These are phyloP conservation scores for Pinna nobilis DNA, from an alignment of 1,140 invertebrate species.

Conservation along the genomic window DNA sequence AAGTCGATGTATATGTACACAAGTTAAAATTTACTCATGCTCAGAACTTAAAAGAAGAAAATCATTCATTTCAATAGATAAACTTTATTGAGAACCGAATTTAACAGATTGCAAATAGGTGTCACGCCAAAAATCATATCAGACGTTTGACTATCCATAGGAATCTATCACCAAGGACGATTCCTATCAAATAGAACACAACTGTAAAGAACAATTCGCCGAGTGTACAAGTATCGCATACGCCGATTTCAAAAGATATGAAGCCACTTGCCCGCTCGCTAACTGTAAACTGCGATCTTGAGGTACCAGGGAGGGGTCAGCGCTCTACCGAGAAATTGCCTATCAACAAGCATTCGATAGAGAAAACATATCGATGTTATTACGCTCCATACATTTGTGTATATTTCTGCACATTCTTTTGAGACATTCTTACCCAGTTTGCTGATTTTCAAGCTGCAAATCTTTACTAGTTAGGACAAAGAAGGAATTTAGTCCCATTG, in stretches of 20 bases:
- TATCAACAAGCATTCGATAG: neutral
- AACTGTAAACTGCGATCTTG: constrained; percentile 36
- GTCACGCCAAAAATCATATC: neutral
- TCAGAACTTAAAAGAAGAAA: neutral
- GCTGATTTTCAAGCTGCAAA: constrained; percentile 11
- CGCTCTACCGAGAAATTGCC: constrained; percentile 17
- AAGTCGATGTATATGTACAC: too few species aligned
- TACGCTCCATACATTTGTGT: neutral
- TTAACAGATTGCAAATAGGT: neutral
- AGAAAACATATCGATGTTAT: neutral
- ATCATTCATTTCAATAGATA: neutral
- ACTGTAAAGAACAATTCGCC: neutral
- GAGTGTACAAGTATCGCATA: neutral
- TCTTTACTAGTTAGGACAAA: constrained; percentile 41
- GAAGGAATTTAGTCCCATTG: constrained; percentile 42
- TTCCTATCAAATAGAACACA: neutral
- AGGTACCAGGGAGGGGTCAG: constrained; percentile 44
- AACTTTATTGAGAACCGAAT: neutral
- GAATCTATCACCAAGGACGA: neutral
- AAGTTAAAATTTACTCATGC: too few species aligned
- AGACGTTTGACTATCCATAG: neutral
- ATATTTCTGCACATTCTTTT: constrained; percentile 9
- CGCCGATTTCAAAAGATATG: neutral
- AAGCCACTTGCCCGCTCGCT: neutral
- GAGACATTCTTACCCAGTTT: constrained; percentile 35